Conservation (phyloP, 2,888 invertebrate genomes). For the Drosophila anomalipes region DNA sequence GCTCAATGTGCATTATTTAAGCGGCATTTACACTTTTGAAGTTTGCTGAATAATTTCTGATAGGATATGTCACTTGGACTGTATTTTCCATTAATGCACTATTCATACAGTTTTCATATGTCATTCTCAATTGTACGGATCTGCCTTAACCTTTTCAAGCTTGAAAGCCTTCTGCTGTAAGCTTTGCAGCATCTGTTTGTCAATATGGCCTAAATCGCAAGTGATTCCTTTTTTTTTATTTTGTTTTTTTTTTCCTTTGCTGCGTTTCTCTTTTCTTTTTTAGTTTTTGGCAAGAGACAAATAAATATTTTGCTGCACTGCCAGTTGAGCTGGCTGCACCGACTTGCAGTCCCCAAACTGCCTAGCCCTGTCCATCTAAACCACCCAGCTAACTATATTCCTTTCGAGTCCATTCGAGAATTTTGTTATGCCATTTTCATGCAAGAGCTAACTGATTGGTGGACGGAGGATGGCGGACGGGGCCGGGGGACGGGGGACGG, state of each 20-base stretch:
- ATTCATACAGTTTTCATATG: background rate
- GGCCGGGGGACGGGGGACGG: background rate
- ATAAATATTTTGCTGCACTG: slow-evolving; percentile 49
- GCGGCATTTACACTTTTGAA: background rate
- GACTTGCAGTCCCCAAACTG: background rate
- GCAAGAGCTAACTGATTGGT: slow-evolving; percentile 47
- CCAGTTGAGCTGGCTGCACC: slow-evolving; percentile 3
- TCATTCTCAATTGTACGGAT: background rate
- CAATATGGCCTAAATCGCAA: slow-evolving; percentile 33
- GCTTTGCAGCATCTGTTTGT: slow-evolving; percentile 31
- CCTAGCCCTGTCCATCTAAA: background rate
- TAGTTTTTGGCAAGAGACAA: slow-evolving; percentile 39
- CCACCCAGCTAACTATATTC: slow-evolving; percentile 1
- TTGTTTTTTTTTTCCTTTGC: background rate
- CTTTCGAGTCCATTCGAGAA: slow-evolving; percentile 33
- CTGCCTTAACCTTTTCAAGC: background rate
- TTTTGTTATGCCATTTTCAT: slow-evolving; percentile 66
- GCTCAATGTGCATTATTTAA: background rate
- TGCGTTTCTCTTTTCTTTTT: slow-evolving; percentile 20
- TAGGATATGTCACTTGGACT: background rate
- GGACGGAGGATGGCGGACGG: background rate
- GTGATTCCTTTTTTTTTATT: slow-evolving; percentile 15
- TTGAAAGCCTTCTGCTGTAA: background rate
- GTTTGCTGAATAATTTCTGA: background rate
- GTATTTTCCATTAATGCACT: slow-evolving; percentile 3